A percentile compares a stretch with the other conserved stretches of the same genome.
Evolutionary conservation across 2,888 invertebrate species (phyloP).

Genomic region (Epirrita christyi): DNA sequence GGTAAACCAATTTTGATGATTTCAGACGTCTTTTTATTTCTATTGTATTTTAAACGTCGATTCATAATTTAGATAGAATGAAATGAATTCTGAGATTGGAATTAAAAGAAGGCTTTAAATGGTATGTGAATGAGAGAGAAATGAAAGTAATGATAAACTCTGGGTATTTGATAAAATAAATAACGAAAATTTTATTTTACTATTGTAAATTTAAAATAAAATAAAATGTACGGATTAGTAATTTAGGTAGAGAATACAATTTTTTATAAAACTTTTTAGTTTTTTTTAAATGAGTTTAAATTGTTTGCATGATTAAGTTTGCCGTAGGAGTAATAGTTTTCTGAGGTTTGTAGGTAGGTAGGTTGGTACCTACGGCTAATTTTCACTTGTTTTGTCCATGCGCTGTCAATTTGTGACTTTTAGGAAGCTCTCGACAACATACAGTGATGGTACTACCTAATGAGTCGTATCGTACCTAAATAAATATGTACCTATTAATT

Average conservation of each 20-base stretch:
- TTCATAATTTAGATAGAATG: conserved; percentile 35
- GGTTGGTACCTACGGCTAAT: too few relatives aligned
- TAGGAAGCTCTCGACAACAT: too few relatives aligned
- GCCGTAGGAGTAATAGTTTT: too few relatives aligned
- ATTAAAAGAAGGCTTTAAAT: conserved; percentile 41
- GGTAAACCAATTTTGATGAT: background rate
- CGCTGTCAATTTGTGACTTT: too few relatives aligned
- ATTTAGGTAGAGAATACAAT: conserved; percentile 74
- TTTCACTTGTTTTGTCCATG: too few relatives aligned
- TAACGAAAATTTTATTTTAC: conserved; percentile 56
- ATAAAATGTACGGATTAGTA: conserved; percentile 54
- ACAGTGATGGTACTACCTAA: too few relatives aligned
- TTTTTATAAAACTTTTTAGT: conserved; percentile 31
- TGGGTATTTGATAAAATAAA: conserved; percentile 46
- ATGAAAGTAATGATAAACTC: conserved; percentile 38
- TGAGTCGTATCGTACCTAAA: too few relatives aligned
- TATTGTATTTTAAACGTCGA: background rate
- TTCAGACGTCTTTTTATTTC: background rate
- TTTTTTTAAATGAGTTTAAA: background rate
- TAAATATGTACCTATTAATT: too few relatives aligned
- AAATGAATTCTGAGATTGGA: conserved; percentile 32
- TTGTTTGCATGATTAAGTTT: background rate
- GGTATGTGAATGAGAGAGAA: conserved; percentile 38
- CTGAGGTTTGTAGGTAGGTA: too few relatives aligned
- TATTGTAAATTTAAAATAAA: conserved; percentile 62